Conservation (phyloP, 1,140 invertebrate species). For the Bombus superbus region DNA sequence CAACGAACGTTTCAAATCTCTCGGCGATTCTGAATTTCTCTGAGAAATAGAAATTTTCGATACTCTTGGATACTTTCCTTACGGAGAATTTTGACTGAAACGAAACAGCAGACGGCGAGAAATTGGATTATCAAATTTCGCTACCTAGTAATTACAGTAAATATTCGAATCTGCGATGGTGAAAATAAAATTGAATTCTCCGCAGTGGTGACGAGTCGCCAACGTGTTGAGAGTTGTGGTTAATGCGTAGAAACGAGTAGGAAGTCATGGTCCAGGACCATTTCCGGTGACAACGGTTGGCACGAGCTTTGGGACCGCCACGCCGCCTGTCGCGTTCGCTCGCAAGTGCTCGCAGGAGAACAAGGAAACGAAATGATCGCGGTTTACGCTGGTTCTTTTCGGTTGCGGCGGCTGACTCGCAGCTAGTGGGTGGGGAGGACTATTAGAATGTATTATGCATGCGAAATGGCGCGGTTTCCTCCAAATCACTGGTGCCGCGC, state of each 20-base stretch:
- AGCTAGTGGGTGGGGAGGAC: constrained; percentile 38
- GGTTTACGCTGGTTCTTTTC: constrained; percentile 63
- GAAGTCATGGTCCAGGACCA: constrained; percentile 26
- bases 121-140: not conserved
- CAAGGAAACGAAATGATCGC: constrained; percentile 66
- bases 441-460: constrained; percentile 79
- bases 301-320: constrained; percentile 5
- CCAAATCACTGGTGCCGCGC: constrained; percentile 79
- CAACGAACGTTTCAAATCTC: not conserved
- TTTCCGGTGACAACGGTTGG: constrained; percentile 48
- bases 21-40: no score
- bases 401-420: constrained; percentile 62
- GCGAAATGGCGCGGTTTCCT: constrained; percentile 74
- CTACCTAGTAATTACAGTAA: not conserved
- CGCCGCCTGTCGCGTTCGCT: not conserved
- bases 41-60: no score
- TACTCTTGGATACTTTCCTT: no score
- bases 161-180: no score
- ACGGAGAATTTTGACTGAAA: no score
- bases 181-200: no score
- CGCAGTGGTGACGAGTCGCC: not conserved
- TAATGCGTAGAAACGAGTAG: constrained; percentile 31
- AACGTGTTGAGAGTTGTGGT: not conserved
- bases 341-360: constrained; percentile 45
- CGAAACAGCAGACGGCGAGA: not conserved